Base-by-base conservation (phyloP, 2,797 vertebrate genomes). In the Spea hammondii region DNA sequence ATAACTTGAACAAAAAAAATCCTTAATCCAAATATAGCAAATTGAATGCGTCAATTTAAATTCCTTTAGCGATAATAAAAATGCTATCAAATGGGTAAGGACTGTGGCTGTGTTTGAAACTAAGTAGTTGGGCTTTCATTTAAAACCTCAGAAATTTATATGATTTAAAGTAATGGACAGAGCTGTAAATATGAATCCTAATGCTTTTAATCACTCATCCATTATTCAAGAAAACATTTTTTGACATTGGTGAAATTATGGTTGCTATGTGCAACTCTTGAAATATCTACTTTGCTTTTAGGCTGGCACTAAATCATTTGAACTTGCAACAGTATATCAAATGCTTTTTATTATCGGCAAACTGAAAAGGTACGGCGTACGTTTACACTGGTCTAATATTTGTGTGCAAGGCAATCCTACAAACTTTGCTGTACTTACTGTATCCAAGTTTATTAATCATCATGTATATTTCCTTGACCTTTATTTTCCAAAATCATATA, bases 301-400 rank as follows among this genome's bases (percentile, higher is more conserved):
- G 44, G 6, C 10, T 49, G 17, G 13, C 57, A 60, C n/a, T 50
- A 73, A 72, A 10, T 46, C 50, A 57, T 17, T 54, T 3, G 59
- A 54, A 55, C 51, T 59, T 14, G 49, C 14, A 17, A 8, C 50
- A 70, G 53, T 77, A 65, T 64, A 70, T 60, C 67, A n/a, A 70
- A 66, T 47, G 32, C 10, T 45, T 45, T 66, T 66, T 47, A 46
- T 46, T 64, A 64, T 64, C 60, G 32, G 17, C 8, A 17, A 64
- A 64, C 6, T 7, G 14, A 8, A 44, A 64, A 17, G 4, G 14
- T 17, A 32, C 7, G 6, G 14, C 8, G 14, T 9, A 66, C 2
- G 4, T 47, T 67, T 48, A 49, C 32, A 32, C 32, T 3, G 32
- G 1, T 0, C 32, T 32, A 32, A 32, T 32, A 32, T 32, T 32